These are phyloP conservation scores for Sarcophaga subvicina DNA, from an alignment of 2,888 invertebrate genomes.

Conservation along the genomic window DNA sequence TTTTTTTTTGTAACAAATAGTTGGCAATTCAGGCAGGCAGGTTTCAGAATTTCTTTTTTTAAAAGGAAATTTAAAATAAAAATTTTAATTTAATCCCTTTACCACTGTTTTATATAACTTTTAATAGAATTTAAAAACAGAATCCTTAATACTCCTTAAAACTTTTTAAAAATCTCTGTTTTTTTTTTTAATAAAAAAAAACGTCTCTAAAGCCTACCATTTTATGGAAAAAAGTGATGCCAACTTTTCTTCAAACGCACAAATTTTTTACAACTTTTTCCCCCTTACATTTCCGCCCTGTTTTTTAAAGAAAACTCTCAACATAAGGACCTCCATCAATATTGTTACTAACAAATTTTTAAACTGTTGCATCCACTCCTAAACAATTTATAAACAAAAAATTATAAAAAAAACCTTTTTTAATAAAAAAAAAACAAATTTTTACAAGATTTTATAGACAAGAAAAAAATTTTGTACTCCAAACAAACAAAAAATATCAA, in stretches of 20 bases:
- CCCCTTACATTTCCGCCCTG: neutral
- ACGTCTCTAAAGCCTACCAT: neutral
- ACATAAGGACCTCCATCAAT: conserved; percentile 42
- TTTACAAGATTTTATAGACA: conserved; percentile 33
- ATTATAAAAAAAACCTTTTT: neutral
- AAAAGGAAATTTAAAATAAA: neutral
- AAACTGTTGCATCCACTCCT: conserved; percentile 66
- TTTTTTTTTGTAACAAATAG: neutral
- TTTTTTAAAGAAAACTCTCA: neutral
- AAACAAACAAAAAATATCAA: neutral
- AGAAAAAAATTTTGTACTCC: conserved; percentile 2
- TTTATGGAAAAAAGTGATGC: neutral
- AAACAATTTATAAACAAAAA: neutral
- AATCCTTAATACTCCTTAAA: no score
- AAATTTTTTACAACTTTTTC: conserved; percentile 6
- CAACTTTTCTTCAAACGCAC: neutral
- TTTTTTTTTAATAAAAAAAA: no score
- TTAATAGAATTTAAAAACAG: no score
- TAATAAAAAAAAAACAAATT: conserved; percentile 18
- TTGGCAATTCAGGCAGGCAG: neutral
- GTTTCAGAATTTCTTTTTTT: neutral
- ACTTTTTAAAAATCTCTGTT: no score
- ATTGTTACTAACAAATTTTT: conserved; percentile 68
- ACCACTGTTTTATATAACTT: no score
- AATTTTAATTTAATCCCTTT: neutral